Evolutionary conservation across 2,888 invertebrate species (phyloP).

Genomic region (Cephonodes hylas): DNA sequence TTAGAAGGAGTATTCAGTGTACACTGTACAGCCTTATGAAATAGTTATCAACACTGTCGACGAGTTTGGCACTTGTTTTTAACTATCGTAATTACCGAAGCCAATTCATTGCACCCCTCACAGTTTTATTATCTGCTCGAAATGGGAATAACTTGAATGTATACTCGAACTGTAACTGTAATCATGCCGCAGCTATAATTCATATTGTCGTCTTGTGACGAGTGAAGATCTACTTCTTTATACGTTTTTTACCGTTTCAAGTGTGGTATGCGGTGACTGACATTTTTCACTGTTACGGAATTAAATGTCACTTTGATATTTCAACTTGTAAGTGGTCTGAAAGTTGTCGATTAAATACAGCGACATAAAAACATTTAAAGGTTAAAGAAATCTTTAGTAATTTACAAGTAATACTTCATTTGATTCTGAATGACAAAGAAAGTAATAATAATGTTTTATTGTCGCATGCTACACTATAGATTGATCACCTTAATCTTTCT

Average conservation of each 20-base stretch:
- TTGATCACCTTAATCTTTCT: too few species aligned
- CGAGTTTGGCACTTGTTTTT: not conserved
- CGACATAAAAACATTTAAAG: not conserved
- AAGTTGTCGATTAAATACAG: not conserved
- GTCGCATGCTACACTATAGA: too few species aligned
- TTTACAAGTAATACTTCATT: too few species aligned
- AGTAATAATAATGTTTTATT: too few species aligned
- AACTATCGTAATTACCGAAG: not conserved
- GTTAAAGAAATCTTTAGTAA: not conserved
- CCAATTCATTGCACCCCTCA: not conserved
- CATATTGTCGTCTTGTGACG: constrained; percentile 18
- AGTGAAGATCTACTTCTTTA: constrained; percentile 18
- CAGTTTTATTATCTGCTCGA: not conserved
- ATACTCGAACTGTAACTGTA: constrained; percentile 22
- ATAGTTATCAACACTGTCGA: not conserved
- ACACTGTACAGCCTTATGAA: too few species aligned
- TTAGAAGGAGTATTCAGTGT: too few species aligned
- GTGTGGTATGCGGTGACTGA: constrained; percentile 11
- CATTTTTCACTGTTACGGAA: not conserved
- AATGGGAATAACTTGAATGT: constrained; percentile 17
- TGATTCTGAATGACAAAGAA: too few species aligned
- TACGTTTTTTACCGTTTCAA: constrained; percentile 14
- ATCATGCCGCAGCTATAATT: constrained; percentile 18
- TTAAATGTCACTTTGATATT: not conserved
- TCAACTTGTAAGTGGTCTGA: not conserved